Evolutionary conservation across 2,888 invertebrate species (phyloP), one percentile per base, ranked within the genome.

Genomic region (Plagodis dolabraria): DNA sequence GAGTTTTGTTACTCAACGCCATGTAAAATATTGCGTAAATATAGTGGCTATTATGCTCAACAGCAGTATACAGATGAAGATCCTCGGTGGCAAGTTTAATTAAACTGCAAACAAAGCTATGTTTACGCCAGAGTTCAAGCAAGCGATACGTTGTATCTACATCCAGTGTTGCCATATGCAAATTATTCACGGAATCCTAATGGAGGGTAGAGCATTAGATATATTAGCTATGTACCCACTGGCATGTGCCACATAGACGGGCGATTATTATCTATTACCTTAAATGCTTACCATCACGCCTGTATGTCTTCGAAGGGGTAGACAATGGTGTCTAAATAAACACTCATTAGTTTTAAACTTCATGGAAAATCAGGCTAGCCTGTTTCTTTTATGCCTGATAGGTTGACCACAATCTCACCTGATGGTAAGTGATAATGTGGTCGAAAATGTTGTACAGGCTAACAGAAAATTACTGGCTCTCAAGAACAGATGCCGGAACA

Each of bases 131-230:
- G 42, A 49, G 49, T 43, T 35, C 43, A 43, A 33, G 53, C 53
- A 48, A 47, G 48, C 12, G 53, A 53, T 35, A 53, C 33, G 45
- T 42, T 49, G 49, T 54, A 50, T 50, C 53, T 53, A 58, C 57
- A 49, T 38, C 59, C 69, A 65, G 67, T 68, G 72, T 59, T 79
- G 71, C 70, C 75, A 60, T 76, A 80, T 77, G 79, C 76, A 72
- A 80, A 80, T 79, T 75, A 76, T 76, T 73, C 70, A 68, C 70
- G 67, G 64, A 66, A 71, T 70, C 71, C 70, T 75, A 77, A 79
- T 72, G 71, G 74, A 69, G 64, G 69, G 70, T 74, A 75, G 74
- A 76, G 62, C 22, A 22, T 22, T 22, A 22, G 22, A 22, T 22
- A 64, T 63, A 63, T 58, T 55, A 63, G 55, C 47, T 43, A 50